Percentiles rank a stretch among this genome's conserved stretches.
phyloP scores from a whole-genome alignment of 2,888 invertebrate species.

The Dryococelus australis region DNA sequence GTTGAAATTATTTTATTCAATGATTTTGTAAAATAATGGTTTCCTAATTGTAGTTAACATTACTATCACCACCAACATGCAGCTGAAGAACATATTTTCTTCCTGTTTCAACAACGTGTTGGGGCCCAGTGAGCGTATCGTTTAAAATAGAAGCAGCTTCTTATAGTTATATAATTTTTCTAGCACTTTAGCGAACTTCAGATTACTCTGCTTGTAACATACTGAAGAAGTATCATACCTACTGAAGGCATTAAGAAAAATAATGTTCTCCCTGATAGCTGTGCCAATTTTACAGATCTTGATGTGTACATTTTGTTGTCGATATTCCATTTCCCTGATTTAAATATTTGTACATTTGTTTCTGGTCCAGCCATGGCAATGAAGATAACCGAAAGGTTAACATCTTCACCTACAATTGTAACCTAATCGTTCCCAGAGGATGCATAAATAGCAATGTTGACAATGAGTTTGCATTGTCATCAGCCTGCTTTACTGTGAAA shows the following conservation, averaged over 20 bases:
- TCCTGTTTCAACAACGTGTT: not conserved
- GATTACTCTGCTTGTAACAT: not conserved
- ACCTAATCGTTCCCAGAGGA: not conserved
- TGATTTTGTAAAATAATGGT: not conserved
- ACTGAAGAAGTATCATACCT: not conserved
- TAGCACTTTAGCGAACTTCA: not conserved
- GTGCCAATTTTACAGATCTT: not conserved
- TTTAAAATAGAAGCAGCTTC: not conserved
- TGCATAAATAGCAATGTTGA: not conserved
- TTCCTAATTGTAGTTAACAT: not conserved
- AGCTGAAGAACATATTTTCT: not conserved
- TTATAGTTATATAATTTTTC: not conserved
- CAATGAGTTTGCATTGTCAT: not conserved
- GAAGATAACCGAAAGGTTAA: not conserved
- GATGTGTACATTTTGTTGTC: not conserved
- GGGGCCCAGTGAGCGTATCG: not conserved
- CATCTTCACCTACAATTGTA: conserved; percentile 4
- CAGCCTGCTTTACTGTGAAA: not conserved
- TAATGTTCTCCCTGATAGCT: not conserved
- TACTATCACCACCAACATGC: not conserved
- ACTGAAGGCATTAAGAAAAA: not conserved
- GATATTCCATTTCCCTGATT: not conserved
- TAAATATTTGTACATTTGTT: not conserved
- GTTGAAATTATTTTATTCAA: not conserved
- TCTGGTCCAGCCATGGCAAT: not conserved